phyloP scores from a whole-genome alignment of 2,888 invertebrate species.

The Chymomyza amoena region DNA sequence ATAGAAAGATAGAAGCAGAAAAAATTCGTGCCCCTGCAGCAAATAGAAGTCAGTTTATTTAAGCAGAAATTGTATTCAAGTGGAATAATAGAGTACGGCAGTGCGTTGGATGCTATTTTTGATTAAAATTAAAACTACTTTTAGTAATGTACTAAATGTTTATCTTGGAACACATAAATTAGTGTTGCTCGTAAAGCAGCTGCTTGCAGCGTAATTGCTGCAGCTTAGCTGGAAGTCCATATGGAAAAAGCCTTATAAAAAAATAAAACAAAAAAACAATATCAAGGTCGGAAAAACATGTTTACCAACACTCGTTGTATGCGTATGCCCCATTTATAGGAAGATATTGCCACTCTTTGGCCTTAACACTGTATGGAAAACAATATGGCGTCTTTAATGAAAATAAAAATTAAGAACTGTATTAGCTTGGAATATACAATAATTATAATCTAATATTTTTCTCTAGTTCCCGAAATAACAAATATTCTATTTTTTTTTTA shows the following conservation, averaged over 20 bases:
- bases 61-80: not conserved
- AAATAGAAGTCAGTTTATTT: not conserved
- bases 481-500: not conserved
- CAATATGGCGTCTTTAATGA: not conserved
- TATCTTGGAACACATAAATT: not conserved
- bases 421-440: too few relatives aligned
- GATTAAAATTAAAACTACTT: not conserved
- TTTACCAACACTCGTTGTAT: not conserved
- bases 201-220: not conserved
- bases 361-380: not conserved
- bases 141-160: not conserved
- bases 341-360: not conserved
- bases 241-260: not conserved
- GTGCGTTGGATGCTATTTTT: not conserved
- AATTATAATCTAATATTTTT: not conserved
- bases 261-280: not conserved
- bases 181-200: not conserved
- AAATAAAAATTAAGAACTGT: not conserved
- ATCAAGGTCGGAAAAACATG: not conserved
- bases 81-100: not conserved
- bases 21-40: not conserved
- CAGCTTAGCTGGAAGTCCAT: not conserved
- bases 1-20: not conserved
- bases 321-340: not conserved
- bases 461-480: not conserved